Evolutionary conservation across 2,888 invertebrate genomes (phyloP).

Genomic region (Erebia epiphron): DNA sequence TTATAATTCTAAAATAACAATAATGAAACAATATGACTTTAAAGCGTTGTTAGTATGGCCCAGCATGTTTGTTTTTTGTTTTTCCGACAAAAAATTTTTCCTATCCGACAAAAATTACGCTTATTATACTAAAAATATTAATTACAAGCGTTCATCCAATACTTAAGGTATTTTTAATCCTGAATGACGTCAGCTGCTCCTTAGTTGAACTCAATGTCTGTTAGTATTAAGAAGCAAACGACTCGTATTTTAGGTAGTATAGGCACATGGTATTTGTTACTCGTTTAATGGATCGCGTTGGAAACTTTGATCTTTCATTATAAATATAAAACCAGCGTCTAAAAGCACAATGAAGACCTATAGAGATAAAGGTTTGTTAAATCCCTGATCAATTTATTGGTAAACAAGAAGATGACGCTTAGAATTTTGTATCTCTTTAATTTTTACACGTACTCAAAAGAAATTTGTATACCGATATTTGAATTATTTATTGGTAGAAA

Average conservation of each 20-base stretch:
- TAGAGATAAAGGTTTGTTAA: neutral
- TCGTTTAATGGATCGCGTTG: conserved; percentile 28
- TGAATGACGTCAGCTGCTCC: neutral
- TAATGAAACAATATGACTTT: too few relatives aligned
- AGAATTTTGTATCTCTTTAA: neutral
- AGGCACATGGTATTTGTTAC: conserved; percentile 44
- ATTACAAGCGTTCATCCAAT: neutral
- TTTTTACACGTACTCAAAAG: neutral
- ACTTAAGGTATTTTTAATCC: neutral
- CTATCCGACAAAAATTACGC: too few relatives aligned
- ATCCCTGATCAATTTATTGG: neutral
- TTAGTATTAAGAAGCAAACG: neutral
- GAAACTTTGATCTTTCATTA: conserved; percentile 21
- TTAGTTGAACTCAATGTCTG: neutral
- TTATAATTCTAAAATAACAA: too few relatives aligned
- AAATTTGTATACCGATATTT: too few relatives aligned
- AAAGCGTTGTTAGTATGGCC: too few relatives aligned
- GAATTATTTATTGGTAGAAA: too few relatives aligned
- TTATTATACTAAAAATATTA: too few relatives aligned
- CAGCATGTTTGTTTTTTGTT: too few relatives aligned
- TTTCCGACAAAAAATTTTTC: too few relatives aligned
- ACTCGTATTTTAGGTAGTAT: conserved; percentile 2
- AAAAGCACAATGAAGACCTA: neutral
- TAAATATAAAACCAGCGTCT: conserved; percentile 13
- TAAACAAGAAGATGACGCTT: neutral